Conservation (phyloP, 2,888 invertebrate genomes). For the Nipponacmea schrenckii region DNA sequence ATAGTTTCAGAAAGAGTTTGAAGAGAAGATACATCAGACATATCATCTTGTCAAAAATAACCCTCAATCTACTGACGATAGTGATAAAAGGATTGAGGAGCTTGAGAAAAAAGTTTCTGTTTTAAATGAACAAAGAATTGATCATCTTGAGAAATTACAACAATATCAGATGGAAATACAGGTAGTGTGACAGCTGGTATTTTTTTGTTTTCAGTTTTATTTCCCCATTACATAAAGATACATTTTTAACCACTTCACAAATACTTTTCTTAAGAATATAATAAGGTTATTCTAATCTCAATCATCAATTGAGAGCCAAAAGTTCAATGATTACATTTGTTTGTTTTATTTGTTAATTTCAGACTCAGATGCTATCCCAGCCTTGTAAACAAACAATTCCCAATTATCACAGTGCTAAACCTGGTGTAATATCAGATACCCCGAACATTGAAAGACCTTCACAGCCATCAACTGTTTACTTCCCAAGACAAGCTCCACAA, state of each 20-base stretch:
- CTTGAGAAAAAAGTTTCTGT: constrained; percentile 54
- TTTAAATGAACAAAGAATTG: constrained; percentile 54
- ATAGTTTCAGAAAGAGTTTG: constrained; percentile 60
- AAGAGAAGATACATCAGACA: constrained; percentile 48
- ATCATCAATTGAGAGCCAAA: neutral
- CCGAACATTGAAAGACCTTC: too few relatives aligned
- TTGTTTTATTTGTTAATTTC: too few relatives aligned
- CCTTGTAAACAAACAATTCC: too few relatives aligned
- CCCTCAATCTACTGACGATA: constrained; percentile 8
- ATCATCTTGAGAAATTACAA: constrained; percentile 58
- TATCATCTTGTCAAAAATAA: neutral
- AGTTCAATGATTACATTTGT: neutral
- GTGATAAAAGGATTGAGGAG: constrained; percentile 31
- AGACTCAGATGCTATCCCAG: too few relatives aligned
- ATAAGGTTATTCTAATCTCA: neutral
- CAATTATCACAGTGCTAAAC: too few relatives aligned
- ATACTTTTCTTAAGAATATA: neutral
- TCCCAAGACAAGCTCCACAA: too few relatives aligned
- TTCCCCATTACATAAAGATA: neutral
- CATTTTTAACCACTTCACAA: neutral
- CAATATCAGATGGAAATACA: constrained; percentile 59
- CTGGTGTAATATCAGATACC: too few relatives aligned
- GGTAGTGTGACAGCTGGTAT: constrained; percentile 34
- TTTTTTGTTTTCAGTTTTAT: neutral
- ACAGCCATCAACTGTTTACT: too few relatives aligned